phyloP scores from a whole-genome alignment of 1,140 invertebrate genomes.

The Thalassaphorura encarpata region DNA sequence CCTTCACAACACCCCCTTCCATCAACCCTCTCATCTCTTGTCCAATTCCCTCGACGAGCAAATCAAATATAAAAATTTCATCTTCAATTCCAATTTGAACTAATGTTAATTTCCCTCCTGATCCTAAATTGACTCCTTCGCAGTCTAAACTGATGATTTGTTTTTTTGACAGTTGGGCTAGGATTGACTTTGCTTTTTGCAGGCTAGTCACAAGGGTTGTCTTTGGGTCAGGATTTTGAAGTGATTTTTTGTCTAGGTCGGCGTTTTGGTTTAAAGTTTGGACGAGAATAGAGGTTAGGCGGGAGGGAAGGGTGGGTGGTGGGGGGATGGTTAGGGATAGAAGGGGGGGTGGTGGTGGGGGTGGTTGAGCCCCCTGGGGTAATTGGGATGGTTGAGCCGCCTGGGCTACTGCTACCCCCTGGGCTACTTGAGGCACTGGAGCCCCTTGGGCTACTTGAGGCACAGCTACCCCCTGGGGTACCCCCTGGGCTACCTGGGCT shows the following conservation, averaged over 20 bases:
- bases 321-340: too few species aligned
- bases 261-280: slow-evolving; percentile 83
- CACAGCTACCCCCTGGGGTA: not conserved
- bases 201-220: slow-evolving; percentile 34
- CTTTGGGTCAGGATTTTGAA: not conserved
- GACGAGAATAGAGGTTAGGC: slow-evolving; percentile 75
- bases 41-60: not conserved
- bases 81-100: slow-evolving; percentile 76
- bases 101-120: slow-evolving; percentile 70
- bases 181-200: not conserved
- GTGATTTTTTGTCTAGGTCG: slow-evolving; percentile 52
- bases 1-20: not conserved
- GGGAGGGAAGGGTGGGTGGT: too few species aligned
- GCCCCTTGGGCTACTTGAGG: too few species aligned
- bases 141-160: slow-evolving; percentile 64
- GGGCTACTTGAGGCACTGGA: too few species aligned
- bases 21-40: not conserved
- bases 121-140: slow-evolving; percentile 80
- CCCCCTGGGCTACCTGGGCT: not conserved
- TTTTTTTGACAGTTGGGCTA: not conserved
- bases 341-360: too few species aligned
- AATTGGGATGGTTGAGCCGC: too few species aligned
- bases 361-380: too few species aligned
- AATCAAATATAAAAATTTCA: slow-evolving; percentile 48
- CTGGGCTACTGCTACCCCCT: too few species aligned